Evolutionary conservation across 1,140 invertebrate species (phyloP), one percentile per base, ranked within the genome.

Genomic region (Paraescarpia echinospica): DNA sequence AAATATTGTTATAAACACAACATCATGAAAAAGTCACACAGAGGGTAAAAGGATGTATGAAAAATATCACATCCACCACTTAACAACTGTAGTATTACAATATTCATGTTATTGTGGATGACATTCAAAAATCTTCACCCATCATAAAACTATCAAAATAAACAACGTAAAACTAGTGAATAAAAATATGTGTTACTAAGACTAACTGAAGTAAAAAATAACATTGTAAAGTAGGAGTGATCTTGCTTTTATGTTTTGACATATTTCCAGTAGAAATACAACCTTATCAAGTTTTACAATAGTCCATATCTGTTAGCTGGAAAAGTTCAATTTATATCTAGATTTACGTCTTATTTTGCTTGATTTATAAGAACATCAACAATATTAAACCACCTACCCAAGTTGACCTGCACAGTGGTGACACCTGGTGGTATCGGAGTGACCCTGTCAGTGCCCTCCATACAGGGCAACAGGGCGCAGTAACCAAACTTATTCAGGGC

Each of bases 401-500:
- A 27, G 27, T 77, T 77, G 59, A 77, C 59, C 4, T 18, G 59
- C 59, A 5, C 59, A 77, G 59, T 77, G 27, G 59, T 77, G 59
- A 77, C 59, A 77, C 59, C 59, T 77, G 59, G 18, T 77, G 59
- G 59, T 22, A 18, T 22, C 12, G 2, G 59, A 77, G 4, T 77
- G 59, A 77, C 59, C 59, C 0, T 77, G 59, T 77, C 59, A 77
- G 59, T 8, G 6, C 92, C 31, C 33, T 34, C 59, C 88, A 35
- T 31, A 34, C 92, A 95, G 34, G 92, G n/a, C 1, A 92, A 92
- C 8, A 95, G 41, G 59, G 92, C 93, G 93, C 95, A 95, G 91
- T 94, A 95, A 5, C 94, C 94, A 94, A 94, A 94, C 35, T 93
- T 93, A 77, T 92, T 91, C 27, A 93, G 35, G 34, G 89, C 92